phyloP scores from a whole-genome alignment of 2,113 vertebrate species.

The Dicentrarchus labrax region DNA sequence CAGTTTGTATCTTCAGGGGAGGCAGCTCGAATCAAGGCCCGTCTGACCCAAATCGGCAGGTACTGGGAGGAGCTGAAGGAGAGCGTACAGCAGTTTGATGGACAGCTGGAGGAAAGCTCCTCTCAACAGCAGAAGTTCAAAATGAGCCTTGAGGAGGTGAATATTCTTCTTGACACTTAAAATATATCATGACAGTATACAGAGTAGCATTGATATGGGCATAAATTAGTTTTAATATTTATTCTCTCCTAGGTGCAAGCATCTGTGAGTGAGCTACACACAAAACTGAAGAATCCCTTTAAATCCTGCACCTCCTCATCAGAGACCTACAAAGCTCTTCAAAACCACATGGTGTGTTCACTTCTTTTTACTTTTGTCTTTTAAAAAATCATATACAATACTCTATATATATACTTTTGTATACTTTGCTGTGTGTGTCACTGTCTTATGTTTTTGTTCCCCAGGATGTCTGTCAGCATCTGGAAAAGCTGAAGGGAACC shows the following conservation, averaged over 20 bases:
- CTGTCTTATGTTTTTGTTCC: constrained; percentile 17
- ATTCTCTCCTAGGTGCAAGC: constrained; percentile 82
- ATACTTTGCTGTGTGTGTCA: constrained; percentile 21
- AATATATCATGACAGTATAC: neutral
- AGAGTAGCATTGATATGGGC: neutral
- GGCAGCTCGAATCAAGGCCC: constrained; percentile 91
- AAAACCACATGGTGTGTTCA: constrained; percentile 89
- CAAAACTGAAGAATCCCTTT: constrained; percentile 84
- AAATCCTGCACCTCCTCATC: constrained; percentile 88
- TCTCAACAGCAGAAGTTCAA: constrained; percentile 90
- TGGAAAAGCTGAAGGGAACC: constrained; percentile 87
- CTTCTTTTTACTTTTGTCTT: neutral
- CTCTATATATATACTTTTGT: too few relatives aligned
- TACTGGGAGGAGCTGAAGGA: constrained; percentile 95
- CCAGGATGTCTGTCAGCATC: constrained; percentile 90
- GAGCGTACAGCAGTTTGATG: constrained; percentile 86
- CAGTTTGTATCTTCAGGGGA: constrained; percentile 94
- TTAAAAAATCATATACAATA: neutral
- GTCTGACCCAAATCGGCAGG: constrained; percentile 91
- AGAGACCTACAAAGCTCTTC: constrained; percentile 90
- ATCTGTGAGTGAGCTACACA: constrained; percentile 85
- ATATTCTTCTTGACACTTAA: neutral
- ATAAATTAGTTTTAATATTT: neutral
- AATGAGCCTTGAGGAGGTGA: constrained; percentile 88
- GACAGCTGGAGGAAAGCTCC: constrained; percentile 86